phyloP scores from a whole-genome alignment of 2,888 invertebrate species.

The Acanthosepion esculentum region DNA sequence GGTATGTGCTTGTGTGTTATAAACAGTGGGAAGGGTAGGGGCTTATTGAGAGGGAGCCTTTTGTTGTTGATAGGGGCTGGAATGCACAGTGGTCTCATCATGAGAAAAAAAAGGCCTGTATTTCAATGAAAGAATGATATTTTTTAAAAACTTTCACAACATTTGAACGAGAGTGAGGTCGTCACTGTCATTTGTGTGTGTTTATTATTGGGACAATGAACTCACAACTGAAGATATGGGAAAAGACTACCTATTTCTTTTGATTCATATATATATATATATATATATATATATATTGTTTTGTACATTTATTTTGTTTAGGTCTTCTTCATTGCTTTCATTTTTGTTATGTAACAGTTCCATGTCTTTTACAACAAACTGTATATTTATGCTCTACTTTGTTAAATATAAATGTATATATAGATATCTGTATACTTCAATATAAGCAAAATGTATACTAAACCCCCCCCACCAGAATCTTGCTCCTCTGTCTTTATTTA shows the following conservation, averaged over 20 bases:
- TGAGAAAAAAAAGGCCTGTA: neutral
- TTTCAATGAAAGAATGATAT: neutral
- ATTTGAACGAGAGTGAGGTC: neutral
- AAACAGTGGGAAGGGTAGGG: neutral
- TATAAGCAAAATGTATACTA: no score
- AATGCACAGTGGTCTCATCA: conserved; percentile 18
- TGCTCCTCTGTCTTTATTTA: no score
- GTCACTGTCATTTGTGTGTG: neutral
- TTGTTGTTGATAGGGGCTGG: neutral
- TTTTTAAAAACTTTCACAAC: conserved; percentile 5
- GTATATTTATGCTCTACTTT: no score
- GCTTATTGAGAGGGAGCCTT: neutral
- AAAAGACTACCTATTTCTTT: no score
- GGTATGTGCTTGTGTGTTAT: neutral
- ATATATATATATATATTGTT: neutral
- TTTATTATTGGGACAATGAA: neutral
- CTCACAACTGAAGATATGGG: no score
- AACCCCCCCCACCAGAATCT: no score
- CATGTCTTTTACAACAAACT: no score
- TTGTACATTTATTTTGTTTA: no score
- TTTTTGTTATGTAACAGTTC: no score
- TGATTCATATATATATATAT: neutral
- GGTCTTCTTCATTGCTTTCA: no score
- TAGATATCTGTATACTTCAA: no score
- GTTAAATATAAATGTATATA: no score